A percentile compares a stretch with the other conserved stretches of the same genome.
Evolutionary conservation across 2,888 invertebrate species (phyloP).

Genomic region (Leuctra nigra): DNA sequence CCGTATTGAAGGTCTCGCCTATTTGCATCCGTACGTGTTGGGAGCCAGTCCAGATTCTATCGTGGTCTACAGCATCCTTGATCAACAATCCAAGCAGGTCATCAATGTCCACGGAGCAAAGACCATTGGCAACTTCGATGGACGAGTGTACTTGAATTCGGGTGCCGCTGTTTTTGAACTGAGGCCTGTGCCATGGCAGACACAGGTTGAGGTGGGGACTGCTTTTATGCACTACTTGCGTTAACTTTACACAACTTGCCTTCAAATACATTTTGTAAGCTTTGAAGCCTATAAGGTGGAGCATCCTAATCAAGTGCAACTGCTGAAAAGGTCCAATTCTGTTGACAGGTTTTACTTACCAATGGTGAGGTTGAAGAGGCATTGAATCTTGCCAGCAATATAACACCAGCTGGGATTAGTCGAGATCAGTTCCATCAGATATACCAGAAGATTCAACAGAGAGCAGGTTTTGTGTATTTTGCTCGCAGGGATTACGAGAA

Average conservation of each 20-base stretch:
- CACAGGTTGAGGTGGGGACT: constrained; percentile 43
- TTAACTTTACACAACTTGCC: too few species aligned
- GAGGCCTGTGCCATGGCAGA: constrained; percentile 45
- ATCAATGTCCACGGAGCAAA: constrained; percentile 44
- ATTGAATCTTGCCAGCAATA: constrained; percentile 42
- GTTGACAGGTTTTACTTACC: constrained; percentile 21
- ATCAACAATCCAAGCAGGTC: constrained; percentile 46
- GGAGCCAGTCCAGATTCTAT: constrained; percentile 42
- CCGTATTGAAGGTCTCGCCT: constrained; percentile 36
- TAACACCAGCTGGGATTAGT: constrained; percentile 37
- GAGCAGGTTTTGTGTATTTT: constrained; percentile 45
- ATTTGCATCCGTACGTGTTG: constrained; percentile 43
- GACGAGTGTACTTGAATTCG: constrained; percentile 43
- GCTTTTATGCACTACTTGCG: too few species aligned
- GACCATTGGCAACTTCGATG: constrained; percentile 45
- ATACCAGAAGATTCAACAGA: constrained; percentile 37
- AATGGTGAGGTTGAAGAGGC: constrained; percentile 41
- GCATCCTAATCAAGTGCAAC: too few species aligned
- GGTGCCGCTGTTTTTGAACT: constrained; percentile 41
- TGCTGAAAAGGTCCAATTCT: too few species aligned
- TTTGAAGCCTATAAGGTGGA: too few species aligned
- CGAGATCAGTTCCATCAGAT: constrained; percentile 40
- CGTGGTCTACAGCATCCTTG: constrained; percentile 44
- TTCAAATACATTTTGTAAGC: too few species aligned
- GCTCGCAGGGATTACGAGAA: constrained; percentile 41